Percentiles rank a stretch among this genome's conserved stretches.
phyloP scores from a whole-genome alignment of 2,888 invertebrate species.

The Strigamia transsilvanica region DNA sequence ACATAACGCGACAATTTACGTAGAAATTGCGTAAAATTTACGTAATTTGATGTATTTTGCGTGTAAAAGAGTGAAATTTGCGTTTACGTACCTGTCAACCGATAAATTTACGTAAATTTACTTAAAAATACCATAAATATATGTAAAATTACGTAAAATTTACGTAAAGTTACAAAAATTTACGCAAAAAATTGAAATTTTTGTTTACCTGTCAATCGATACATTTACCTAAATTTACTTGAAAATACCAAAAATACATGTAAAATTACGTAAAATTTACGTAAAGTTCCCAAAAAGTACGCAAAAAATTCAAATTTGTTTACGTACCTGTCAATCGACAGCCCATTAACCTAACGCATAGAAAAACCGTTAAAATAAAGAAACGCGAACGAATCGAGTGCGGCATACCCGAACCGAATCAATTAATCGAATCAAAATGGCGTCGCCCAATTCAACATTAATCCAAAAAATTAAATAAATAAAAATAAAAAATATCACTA shows the following conservation, averaged over 20 bases:
- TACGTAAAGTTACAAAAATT: too few relatives aligned
- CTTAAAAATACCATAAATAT: too few relatives aligned
- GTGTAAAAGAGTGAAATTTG: background rate
- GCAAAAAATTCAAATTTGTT: too few relatives aligned
- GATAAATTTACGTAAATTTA: too few relatives aligned
- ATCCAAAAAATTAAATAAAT: background rate
- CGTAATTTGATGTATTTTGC: background rate
- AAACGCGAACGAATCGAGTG: background rate
- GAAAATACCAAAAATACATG: too few relatives aligned
- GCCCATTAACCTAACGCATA: background rate
- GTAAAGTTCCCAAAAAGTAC: too few relatives aligned
- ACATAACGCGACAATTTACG: too few relatives aligned
- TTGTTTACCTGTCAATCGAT: too few relatives aligned
- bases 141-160: too few relatives aligned
- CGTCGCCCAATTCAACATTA: background rate
- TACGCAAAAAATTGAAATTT: too few relatives aligned
- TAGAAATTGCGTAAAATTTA: background rate
- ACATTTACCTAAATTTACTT: too few relatives aligned
- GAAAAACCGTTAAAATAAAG: background rate
- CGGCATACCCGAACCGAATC: background rate
- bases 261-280: too few relatives aligned
- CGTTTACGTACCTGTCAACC: background rate
- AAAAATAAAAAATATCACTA: background rate
- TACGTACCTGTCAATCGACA: background rate
- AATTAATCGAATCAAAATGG: slow-evolving; percentile 21